Evolutionary conservation across 1,140 invertebrate genomes (phyloP).

Genomic region (Lasioglossum baleicum): DNA sequence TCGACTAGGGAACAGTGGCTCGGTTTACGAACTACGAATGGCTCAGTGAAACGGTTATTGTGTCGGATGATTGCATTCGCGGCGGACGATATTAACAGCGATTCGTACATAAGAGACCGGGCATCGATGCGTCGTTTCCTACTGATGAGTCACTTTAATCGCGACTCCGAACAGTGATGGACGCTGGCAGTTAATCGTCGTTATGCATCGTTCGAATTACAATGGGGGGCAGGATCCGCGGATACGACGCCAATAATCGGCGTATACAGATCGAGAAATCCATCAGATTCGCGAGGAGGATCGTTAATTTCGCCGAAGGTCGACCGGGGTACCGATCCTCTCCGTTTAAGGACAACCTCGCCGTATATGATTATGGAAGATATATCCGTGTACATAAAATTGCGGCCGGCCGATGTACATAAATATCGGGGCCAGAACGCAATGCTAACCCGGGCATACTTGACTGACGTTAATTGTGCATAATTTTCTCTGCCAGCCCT

Average conservation of each 20-base stretch:
- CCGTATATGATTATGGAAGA: conserved; percentile 56
- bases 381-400: conserved; percentile 55
- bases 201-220: conserved; percentile 54
- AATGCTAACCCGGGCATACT: conserved; percentile 63
- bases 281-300: conserved; percentile 47
- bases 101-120: conserved; percentile 54
- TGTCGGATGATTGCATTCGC: conserved; percentile 58
- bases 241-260: conserved; percentile 44
- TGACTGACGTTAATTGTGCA: conserved; percentile 74
- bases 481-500: conserved; percentile 62
- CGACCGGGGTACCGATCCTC: not conserved
- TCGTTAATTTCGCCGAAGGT: conserved; percentile 54
- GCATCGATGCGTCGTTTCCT: conserved; percentile 54
- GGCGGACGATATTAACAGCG: conserved; percentile 56
- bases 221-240: conserved; percentile 3
- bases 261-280: conserved; percentile 51
- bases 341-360: conserved; percentile 41
- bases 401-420: conserved; percentile 53
- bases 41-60: conserved; percentile 54
- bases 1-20: not conserved
- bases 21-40: conserved; percentile 10
- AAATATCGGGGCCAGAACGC: conserved; percentile 56
- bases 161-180: conserved; percentile 46
- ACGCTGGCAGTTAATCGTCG: conserved; percentile 56
- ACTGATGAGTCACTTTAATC: conserved; percentile 63